phyloP scores from a whole-genome alignment of 2,113 vertebrate species.

The Xiphophorus couchianus region DNA sequence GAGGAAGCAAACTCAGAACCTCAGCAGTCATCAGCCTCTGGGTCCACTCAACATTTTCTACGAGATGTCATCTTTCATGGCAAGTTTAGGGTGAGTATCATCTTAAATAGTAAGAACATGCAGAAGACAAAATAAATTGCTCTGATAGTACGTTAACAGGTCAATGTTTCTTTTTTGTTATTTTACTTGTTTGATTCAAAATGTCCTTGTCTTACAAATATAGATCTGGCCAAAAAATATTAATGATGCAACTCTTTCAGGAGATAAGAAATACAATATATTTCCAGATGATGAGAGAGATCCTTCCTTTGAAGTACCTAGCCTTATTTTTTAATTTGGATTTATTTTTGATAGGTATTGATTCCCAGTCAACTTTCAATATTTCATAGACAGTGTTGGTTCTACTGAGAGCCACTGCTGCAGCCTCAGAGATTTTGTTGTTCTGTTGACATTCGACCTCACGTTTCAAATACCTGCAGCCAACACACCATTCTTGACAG shows the following conservation, averaged over 20 bases:
- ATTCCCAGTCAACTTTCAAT: background rate
- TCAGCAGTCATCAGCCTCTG: slow-evolving; percentile 16
- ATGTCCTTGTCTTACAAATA: background rate
- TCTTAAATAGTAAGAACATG: background rate
- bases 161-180: background rate
- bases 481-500: background rate
- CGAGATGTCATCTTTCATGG: slow-evolving; percentile 76
- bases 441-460: too few species aligned
- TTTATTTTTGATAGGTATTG: background rate
- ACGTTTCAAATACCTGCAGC: background rate
- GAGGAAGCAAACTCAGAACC: slow-evolving; percentile 49
- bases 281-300: background rate
- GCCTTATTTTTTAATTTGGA: background rate
- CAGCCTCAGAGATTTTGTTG: too few species aligned
- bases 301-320: background rate
- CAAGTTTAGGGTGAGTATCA: slow-evolving; percentile 72
- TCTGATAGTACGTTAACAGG: too few species aligned
- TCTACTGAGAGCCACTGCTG: background rate
- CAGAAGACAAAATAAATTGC: background rate
- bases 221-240: background rate
- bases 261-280: background rate
- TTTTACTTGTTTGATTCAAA: background rate
- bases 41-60: slow-evolving; percentile 61
- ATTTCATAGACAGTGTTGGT: background rate
- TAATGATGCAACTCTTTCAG: background rate